Evolutionary conservation across 1,140 invertebrate species (phyloP).

Genomic region (Drosophila guanche): DNA sequence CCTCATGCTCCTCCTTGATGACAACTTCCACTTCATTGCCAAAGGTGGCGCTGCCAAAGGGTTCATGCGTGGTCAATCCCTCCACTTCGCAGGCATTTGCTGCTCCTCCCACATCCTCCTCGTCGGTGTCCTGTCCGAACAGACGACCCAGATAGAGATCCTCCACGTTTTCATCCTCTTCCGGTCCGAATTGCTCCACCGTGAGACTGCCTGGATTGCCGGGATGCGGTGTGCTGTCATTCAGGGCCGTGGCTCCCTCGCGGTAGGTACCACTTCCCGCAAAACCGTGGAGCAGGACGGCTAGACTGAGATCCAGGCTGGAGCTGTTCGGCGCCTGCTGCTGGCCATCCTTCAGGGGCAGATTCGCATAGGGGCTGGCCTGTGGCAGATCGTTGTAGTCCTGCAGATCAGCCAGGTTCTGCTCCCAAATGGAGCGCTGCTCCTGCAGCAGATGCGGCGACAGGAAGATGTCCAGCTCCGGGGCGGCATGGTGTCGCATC

Average conservation of each 20-base stretch:
- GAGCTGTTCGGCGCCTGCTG: conserved; percentile 57
- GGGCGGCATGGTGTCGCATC: conserved; percentile 17
- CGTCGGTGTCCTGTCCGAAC: conserved; percentile 38
- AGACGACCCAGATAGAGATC: conserved; percentile 40
- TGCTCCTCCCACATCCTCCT: conserved; percentile 42
- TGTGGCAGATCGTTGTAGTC: conserved; percentile 76
- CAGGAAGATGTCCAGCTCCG: conserved; percentile 69
- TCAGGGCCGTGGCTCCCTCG: conserved; percentile 50
- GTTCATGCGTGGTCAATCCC: conserved; percentile 58
- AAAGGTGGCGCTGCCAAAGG: conserved; percentile 40
- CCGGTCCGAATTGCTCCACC: conserved; percentile 49
- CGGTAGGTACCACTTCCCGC: conserved; percentile 34
- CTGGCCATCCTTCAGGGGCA: conserved; percentile 80
- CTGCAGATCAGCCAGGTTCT: conserved; percentile 78
- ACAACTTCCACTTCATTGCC: conserved; percentile 65
- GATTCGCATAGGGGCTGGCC: conserved; percentile 66
- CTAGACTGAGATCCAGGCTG: conserved; percentile 66
- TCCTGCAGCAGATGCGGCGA: conserved; percentile 71
- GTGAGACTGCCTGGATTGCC: conserved; percentile 50
- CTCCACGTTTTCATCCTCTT: conserved; percentile 32
- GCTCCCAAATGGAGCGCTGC: conserved; percentile 77
- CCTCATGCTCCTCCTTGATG: neutral
- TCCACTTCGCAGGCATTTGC: conserved; percentile 70
- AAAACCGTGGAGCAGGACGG: conserved; percentile 61
- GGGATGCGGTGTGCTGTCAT: conserved; percentile 77